Base-by-base conservation (phyloP, 2,113 vertebrate species). In the Prunella himalayana region DNA sequence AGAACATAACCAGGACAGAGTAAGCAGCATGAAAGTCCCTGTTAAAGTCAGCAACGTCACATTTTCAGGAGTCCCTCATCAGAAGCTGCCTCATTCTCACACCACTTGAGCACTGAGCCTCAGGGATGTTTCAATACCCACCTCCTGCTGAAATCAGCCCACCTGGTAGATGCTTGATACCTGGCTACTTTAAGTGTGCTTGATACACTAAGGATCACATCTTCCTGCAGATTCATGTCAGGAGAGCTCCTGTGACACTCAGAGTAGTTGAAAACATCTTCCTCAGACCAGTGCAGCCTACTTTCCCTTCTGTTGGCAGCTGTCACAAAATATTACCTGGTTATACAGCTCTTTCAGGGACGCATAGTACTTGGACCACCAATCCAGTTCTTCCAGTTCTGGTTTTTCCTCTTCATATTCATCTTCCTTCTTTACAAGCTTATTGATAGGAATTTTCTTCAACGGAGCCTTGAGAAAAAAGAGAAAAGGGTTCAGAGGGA, bases 291-390 rank as follows among this genome's bases (percentile, higher is more conserved):
- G 39, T 42, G 35, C 24, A 81, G 60, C 28, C 27, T 44, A 35
- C 57, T 68, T 49, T 42, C 27, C 30, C 13, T 72, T 71, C 41
- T 44, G 45, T 8, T 69, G 49, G 16, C 15, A 77, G 33, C 50
- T 76, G 30, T n/a, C 63, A 54, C 33, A 60, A 72, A 30, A 45
- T 30, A 83, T 44, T 84, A 99, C 99, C 98, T 98, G 97, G 78
- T 97, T 98, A 87, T 97, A 98, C 49, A 98, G 73, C 84, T 99
- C 99, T 89, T 98, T 98, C 90, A 99, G 63, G 6, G 99, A 99
- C 13, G 98, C 97, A 0, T 99, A 99, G 92, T 99, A 99, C 93
- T 99, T 99, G 35, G 99, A 99, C 99, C 99, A 99, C 99, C 99
- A 99, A 95, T 99, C 99, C 57, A 99, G 90, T 92, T 99, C 99